These are phyloP conservation scores for Fringilla coelebs DNA, from an alignment of 2,797 vertebrate genomes.

Conservation along the genomic window DNA sequence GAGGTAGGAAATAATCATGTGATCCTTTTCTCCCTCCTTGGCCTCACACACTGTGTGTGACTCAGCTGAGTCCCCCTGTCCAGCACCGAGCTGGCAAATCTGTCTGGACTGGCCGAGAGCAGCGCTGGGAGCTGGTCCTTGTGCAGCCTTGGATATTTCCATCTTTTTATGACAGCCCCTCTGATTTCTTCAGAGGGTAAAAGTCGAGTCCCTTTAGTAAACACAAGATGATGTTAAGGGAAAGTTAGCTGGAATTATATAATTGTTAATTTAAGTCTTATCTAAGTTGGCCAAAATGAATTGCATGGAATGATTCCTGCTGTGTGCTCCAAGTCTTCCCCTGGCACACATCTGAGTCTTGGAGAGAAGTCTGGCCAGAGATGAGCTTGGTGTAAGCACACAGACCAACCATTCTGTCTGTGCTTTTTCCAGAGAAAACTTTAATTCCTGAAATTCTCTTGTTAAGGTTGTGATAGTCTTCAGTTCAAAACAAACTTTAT, in stretches of 20 bases:
- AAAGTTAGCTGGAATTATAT: not conserved
- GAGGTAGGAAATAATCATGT: not conserved
- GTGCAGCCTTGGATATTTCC: not conserved
- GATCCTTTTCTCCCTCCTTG: not conserved
- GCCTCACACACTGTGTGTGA: not conserved
- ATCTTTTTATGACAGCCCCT: not conserved
- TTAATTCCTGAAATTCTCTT: not conserved
- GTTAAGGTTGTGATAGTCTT: not conserved
- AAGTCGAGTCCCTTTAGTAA: not conserved
- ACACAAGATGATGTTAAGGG: not conserved
- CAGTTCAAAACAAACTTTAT: not conserved
- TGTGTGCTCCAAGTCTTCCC: not conserved
- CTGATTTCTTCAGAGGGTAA: not conserved
- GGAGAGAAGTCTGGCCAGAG: not conserved
- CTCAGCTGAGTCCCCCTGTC: not conserved
- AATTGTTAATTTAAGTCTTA: not conserved
- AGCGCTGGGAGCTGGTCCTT: rapidly evolving
- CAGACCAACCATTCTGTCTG: not conserved
- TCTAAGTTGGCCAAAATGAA: not conserved
- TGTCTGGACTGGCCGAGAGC: rapidly evolving
- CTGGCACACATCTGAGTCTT: not conserved
- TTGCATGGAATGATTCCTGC: not conserved
- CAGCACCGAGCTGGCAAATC: not conserved
- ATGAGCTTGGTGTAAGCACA: not conserved
- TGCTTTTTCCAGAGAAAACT: not conserved